Base-by-base conservation (phyloP, 1,140 invertebrate species). In the Teleogryllus occipitalis region DNA sequence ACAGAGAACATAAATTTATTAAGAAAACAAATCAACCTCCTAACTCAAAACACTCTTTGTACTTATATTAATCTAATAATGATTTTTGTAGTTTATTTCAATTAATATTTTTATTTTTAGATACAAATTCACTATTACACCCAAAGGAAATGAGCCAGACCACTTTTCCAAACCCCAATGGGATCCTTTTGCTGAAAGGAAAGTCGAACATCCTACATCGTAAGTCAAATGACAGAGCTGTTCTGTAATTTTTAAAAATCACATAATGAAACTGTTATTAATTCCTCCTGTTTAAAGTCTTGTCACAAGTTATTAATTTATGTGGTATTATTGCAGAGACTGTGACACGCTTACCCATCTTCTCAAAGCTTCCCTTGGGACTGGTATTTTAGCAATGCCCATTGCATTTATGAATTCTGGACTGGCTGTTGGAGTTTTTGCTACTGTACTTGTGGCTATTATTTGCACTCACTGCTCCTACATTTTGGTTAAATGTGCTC, bases 301-400 rank as follows among this genome's bases (percentile, higher is more conserved):
- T 39, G 27, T 39, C 27, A 39, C 5, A 39, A 39, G 27, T 1
- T 39, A 39, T 2, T 39, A 2, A 39, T 2, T 39, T 5, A 39
- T 39, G 27, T 39, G 27, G 27, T 5, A 39, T 39, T 39, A 39
- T 39, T 39, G 27, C 86, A 95, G 94, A 54, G 92, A 96, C 85
- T 91, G 90, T 84, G 93, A 95, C 84, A 96, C 95, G 0, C 87
- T 96, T 75, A 95, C 93, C 75, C 95, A 96, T 89, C 88, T 96
- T 81, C 86, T 96, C 80, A 96, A 96, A 87, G 94, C 94, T 12
- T 96, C 95, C 15, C 89, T 98, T 75, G 96, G 96, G 12, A 97
- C 95, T 7, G 96, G 96, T 74, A 96, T 98, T 82, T 86, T 98
- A 80, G 94, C 95, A 15, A 97, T 97, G 94, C 95, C 96, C 0